A percentile compares a stretch with the other conserved stretches of the same genome.
These are phyloP conservation scores for Drosophila kanekoi DNA, from an alignment of 2,888 invertebrate genomes.

Conservation along the genomic window DNA sequence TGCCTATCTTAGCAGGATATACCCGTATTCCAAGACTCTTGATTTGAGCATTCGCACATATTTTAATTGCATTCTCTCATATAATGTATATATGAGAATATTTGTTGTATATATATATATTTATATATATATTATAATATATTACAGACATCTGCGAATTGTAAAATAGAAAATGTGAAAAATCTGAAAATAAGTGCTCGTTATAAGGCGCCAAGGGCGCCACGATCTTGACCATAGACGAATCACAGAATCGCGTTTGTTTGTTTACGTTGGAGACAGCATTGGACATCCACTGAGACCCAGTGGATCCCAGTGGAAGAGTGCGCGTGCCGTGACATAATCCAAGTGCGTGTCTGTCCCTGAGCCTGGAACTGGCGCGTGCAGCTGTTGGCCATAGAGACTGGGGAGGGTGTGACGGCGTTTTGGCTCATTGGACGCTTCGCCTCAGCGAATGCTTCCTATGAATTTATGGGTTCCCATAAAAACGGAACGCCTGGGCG, in stretches of 20 bases:
- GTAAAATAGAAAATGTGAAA: conserved; percentile 37
- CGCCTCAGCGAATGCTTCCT: conserved; percentile 50
- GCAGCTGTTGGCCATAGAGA: conserved; percentile 8
- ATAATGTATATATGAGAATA: background rate
- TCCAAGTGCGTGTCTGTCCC: conserved; percentile 32
- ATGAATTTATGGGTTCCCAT: conserved; percentile 70
- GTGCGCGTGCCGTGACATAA: conserved; percentile 42
- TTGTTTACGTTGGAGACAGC: conserved; percentile 30
- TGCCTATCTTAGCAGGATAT: no score
- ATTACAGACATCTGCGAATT: conserved; percentile 52
- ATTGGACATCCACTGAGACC: conserved; percentile 18
- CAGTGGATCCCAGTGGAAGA: background rate
- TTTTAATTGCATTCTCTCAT: conserved; percentile 11
- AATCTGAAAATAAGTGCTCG: conserved; percentile 35
- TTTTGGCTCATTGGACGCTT: conserved; percentile 50
- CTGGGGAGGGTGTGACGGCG: conserved; percentile 37
- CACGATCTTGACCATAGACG: conserved; percentile 60
- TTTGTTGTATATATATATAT: background rate
- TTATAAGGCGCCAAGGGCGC: conserved; percentile 57
- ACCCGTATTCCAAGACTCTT: no score
- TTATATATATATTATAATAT: conserved; percentile 36
- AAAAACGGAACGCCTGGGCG: conserved; percentile 57
- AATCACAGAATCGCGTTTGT: conserved; percentile 11
- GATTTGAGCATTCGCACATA: no score
- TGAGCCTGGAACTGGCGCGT: conserved; percentile 42